Conservation (phyloP, 2,888 invertebrate species). For the Dasypogon diadema region DNA sequence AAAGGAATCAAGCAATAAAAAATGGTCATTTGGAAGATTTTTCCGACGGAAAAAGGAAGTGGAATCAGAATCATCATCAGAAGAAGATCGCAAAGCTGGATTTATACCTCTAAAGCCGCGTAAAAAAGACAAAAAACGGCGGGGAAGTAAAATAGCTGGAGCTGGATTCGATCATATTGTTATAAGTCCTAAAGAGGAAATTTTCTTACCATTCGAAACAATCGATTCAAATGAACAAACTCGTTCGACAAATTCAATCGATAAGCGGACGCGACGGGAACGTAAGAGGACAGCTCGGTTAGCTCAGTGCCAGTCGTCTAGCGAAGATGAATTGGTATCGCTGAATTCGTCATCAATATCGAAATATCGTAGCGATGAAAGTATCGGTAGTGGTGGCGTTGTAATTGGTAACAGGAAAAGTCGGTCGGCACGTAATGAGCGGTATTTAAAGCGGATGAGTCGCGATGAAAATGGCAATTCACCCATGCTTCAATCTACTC, state of each 20-base stretch:
- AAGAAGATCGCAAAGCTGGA: constrained; percentile 68
- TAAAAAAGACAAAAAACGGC: constrained; percentile 71
- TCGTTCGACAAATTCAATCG: constrained; percentile 62
- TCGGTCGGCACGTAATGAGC: constrained; percentile 82
- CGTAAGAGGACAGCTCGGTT: constrained; percentile 42
- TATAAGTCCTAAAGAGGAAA: constrained; percentile 68
- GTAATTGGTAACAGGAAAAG: constrained; percentile 70
- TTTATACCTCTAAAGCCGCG: constrained; percentile 63
- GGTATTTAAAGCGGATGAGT: constrained; percentile 81
- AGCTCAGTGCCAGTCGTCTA: constrained; percentile 60
- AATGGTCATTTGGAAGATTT: constrained; percentile 86
- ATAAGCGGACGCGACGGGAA: constrained; percentile 59
- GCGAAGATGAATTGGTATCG: constrained; percentile 71
- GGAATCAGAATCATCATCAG: constrained; percentile 69
- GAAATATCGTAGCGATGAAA: constrained; percentile 78
- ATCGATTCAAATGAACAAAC: constrained; percentile 59
- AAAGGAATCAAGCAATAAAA: constrained; percentile 68
- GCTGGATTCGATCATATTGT: constrained; percentile 77
- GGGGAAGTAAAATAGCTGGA: constrained; percentile 69
- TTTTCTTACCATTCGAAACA: constrained; percentile 66
- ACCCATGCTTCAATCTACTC: constrained; percentile 62
- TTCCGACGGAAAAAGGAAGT: constrained; percentile 81
- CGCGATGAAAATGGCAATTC: constrained; percentile 74
- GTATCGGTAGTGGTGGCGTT: constrained; percentile 72
- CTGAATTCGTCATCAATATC: constrained; percentile 76